These are phyloP conservation scores for Melanotaenia nigrans DNA, from an alignment of 2,797 vertebrate species.

Conservation along the genomic window DNA sequence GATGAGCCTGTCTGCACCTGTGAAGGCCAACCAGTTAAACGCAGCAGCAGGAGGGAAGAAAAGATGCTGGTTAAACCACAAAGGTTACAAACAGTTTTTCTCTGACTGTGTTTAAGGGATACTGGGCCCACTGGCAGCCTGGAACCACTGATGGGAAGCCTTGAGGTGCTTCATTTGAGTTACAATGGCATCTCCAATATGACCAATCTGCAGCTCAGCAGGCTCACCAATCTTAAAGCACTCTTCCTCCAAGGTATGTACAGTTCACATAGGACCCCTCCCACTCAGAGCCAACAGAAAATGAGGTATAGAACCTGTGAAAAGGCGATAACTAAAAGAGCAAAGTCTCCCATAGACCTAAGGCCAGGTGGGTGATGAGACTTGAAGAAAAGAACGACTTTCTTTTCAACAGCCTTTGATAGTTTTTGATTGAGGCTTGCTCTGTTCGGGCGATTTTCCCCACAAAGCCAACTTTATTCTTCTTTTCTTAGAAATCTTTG, in stretches of 20 bases:
- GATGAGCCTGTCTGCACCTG: slow-evolving; percentile 61
- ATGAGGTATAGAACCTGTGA: slow-evolving; percentile 55
- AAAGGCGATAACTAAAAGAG: slow-evolving; percentile 63
- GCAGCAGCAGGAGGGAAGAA: slow-evolving; percentile 56
- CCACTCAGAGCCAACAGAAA: slow-evolving; percentile 54
- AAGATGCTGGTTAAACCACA: slow-evolving; percentile 65
- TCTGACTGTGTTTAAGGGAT: slow-evolving; percentile 82
- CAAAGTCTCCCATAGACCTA: slow-evolving; percentile 55
- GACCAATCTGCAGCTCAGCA: slow-evolving; percentile 88
- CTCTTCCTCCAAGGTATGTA: slow-evolving; percentile 89
- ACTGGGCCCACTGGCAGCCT: slow-evolving; percentile 72
- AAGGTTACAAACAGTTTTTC: slow-evolving; percentile 51
- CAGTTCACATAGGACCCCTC: slow-evolving; percentile 43
- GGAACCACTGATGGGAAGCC: slow-evolving; percentile 88
- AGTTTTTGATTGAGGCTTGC: slow-evolving; percentile 68
- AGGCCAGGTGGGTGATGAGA: slow-evolving; percentile 71
- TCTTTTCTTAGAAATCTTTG: slow-evolving; percentile 49
- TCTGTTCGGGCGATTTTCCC: slow-evolving; percentile 60
- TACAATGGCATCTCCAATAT: slow-evolving; percentile 91
- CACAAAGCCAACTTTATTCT: slow-evolving; percentile 45
- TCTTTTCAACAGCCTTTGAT: slow-evolving; percentile 71
- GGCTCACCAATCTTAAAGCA: slow-evolving; percentile 89
- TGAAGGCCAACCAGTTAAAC: slow-evolving; percentile 59
- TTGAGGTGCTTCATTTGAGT: slow-evolving; percentile 91
- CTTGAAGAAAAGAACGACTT: slow-evolving; percentile 67